Evolutionary conservation across 2,113 vertebrate genomes (phyloP).

Genomic region (Natator depressus): DNA sequence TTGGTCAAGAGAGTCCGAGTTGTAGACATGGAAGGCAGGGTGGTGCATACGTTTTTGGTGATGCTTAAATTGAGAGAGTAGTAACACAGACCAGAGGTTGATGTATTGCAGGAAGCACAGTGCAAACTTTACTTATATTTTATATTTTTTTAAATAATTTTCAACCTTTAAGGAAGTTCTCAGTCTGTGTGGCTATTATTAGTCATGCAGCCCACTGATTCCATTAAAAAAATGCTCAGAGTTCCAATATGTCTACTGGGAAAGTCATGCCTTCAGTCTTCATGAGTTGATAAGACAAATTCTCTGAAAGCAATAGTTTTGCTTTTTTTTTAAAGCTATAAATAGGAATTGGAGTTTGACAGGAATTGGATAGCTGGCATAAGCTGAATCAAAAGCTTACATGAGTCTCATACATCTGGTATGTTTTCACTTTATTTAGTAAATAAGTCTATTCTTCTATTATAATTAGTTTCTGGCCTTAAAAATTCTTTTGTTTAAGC

Average conservation of each 20-base stretch:
- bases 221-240: neutral
- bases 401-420: neutral
- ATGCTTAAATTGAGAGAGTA: neutral
- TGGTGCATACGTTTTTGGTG: rapidly evolving
- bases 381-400: neutral
- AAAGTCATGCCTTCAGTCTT: neutral
- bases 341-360: neutral
- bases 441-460: neutral
- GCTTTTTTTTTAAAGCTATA: neutral
- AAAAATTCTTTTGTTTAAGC: neutral
- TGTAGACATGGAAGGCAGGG: neutral
- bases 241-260: neutral
- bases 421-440: neutral
- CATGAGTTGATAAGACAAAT: neutral
- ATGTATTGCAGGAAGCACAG: no score
- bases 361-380: neutral
- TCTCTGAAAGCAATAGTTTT: neutral
- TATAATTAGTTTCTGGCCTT: neutral
- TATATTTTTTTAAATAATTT: neutral
- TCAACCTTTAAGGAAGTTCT: neutral
- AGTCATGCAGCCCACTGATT: neutral
- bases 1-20: neutral
- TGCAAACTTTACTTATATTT: neutral
- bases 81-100: neutral
- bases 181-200: neutral